Base-by-base conservation (phyloP, 23 tunicate genomes). In the Trididemnum clinides region DNA sequence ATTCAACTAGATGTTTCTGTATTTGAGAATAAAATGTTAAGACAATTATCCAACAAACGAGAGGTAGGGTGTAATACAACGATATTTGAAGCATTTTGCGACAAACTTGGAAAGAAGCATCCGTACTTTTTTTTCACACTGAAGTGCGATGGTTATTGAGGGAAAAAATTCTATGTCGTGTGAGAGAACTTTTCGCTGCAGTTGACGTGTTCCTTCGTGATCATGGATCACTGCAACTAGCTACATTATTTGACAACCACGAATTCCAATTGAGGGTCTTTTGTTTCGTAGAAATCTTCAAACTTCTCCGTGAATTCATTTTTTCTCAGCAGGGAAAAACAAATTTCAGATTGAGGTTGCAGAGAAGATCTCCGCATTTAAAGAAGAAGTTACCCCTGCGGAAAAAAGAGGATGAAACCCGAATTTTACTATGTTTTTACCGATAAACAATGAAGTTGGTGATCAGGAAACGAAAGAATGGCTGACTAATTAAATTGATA, bases 371-470 rank as follows among this genome's bases (percentile, higher is more conserved):
- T n/a, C 71, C 71, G 71, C 71, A 18, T 63, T n/a, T 5, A 63
- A 63, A n/a, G n/a, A 63, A 63, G n/a, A 22, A 10, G 12, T 10
- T 63, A 5, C 23, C 28, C 7, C 12, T 63, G 71, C 28, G 6
- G n/a, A 63, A 63, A 63, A 63, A n/a, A 63, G 71, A 63, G 71
- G 12, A 63, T 5, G 71, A 63, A 63, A 63, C 28, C 71, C 12
- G 71, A 63, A 63, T 63, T 63, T 63, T 63, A 5, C 71, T 63
- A n/a, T 63, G 71, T 63, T 63, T 63, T 21, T 63, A 63, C 71
- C n/a, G 71, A 10, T 63, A 22, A 25, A 63, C 71, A 12, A n/a
- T 63, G n/a, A 25, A 63, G 7, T 63, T 63, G 28, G 28, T 63
- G 23, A 63, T 63, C 26, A 63, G 28, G 71, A 63, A 63, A 63